Base-by-base conservation (phyloP, 2,797 vertebrate species). In the Microctenopoma lineatum region DNA sequence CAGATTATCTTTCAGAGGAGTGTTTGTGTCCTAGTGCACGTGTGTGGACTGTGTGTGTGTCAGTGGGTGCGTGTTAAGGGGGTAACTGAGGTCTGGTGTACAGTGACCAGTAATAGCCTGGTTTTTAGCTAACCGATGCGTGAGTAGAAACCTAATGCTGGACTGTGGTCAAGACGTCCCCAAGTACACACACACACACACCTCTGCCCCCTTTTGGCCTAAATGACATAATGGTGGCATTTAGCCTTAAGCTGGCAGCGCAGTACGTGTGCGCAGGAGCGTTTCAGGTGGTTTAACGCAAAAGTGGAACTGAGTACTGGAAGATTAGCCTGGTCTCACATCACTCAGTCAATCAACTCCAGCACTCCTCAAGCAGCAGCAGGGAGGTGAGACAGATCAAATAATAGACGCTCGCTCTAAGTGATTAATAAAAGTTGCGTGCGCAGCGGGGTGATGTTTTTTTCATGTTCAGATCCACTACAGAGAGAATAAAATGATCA, bases 1-100 rank as follows among this genome's bases (percentile, higher is more conserved):
- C 78, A 89, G 91, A 91, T 94, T 85, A 78, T 74, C 84, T 94
- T 91, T 90, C 93, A 70, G 56, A 51, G 27, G 55, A 85, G 75
- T 77, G 54, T 66, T 41, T 29, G 57, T 25, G 56, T 65, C 25
- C 13, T 29, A 57, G 59, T 61, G 64, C 18, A 34, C 10, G 32
- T 64, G 45, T 75, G 72, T 34, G 14, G 29, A 29, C 48, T 58
- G 55, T 51, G 48, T 59, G 56, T 34, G 60, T 66, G 65, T 58
- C 46, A 36, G 39, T 45, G 62, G 70, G 81, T 80, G 72, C 27
- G 27, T 80, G 80, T 85, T 66, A 63, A 73, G 76, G 74, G 32
- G 79, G 66, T 82, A 74, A 85, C 75, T 75, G 79, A 85, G 79
- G 77, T 83, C 79, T 78, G 83, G 88, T 91, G 84, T 90, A 73